Base-by-base conservation (phyloP, 2,888 invertebrate species). In the Digitonthophagus gazella region DNA sequence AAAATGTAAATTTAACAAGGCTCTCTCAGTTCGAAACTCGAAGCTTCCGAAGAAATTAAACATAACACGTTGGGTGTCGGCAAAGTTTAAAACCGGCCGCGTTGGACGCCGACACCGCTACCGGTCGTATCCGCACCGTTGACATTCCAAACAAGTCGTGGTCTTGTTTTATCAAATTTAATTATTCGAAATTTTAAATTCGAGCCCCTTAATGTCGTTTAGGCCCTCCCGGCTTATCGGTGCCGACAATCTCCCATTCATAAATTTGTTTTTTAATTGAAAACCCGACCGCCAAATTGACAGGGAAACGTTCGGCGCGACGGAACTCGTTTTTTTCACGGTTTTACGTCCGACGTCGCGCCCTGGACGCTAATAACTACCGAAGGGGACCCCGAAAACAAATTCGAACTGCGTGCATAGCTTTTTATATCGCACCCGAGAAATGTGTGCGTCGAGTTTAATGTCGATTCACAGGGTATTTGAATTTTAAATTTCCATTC, bases 101-200 rank as follows among this genome's bases (percentile, higher is more conserved):
- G 11, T 44, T 76, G 70, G 74, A 75, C 70, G n/a, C n/a, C n/a
- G n/a, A n/a, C n/a, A n/a, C 73, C 71, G 77, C 77, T 77, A 77
- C 77, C 75, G 77, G 11, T 44, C 28, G 28, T 11, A 75, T 77
- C 76, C 76, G 75, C 71, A 72, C 73, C 72, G 71, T 74, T 71
- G 71, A 74, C 75, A 78, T 76, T 74, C 76, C 77, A 73, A 76
- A 11, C 76, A 76, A 74, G 75, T 75, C 73, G 72, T 72, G 73
- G 74, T 73, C 76, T 75, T 76, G 77, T 77, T 78, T 78, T 76
- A 76, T 78, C 76, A 75, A 76, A 77, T 77, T 76, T 76, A 76
- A 78, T 77, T 77, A 78, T 76, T 75, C 74, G 75, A 75, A 78
- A 76, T 76, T 78, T 76, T 75, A 75, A 77, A 77, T 76, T 76